These are phyloP conservation scores for Neoseiulus cucumeris DNA, from an alignment of 1,140 invertebrate species.

Conservation along the genomic window DNA sequence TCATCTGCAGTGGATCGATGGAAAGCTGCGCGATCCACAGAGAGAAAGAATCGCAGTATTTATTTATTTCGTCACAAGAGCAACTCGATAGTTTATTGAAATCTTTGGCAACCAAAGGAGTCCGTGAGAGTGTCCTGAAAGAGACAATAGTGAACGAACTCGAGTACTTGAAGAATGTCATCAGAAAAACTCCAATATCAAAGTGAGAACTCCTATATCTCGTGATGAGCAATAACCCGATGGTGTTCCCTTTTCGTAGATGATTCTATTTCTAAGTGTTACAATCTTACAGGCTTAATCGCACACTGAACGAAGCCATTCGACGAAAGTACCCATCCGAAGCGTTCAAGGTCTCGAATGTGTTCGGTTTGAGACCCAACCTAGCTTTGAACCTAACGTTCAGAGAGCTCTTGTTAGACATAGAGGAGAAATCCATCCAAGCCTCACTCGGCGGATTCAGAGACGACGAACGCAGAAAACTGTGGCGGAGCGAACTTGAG, in stretches of 20 bases:
- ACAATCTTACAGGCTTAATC: neutral
- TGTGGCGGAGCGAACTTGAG: neutral
- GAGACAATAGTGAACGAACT: slow-evolving; percentile 1
- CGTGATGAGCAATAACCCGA: neutral
- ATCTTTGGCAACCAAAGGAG: neutral
- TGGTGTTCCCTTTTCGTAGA: no score
- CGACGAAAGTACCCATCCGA: slow-evolving; percentile 1
- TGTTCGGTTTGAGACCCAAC: neutral
- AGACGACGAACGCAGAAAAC: neutral
- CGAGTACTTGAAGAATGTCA: neutral
- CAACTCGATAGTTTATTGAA: neutral
- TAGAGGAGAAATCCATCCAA: neutral
- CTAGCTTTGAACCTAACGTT: neutral
- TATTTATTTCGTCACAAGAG: neutral
- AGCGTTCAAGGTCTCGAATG: neutral
- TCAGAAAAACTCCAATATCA: neutral
- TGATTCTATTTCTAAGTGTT: no score
- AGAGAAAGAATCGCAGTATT: neutral
- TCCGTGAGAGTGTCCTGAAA: slow-evolving; percentile 2
- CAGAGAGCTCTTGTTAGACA: neutral
- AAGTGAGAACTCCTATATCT: neutral
- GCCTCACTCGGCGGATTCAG: slow-evolving; percentile 3
- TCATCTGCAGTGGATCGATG: neutral
- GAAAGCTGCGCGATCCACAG: neutral
- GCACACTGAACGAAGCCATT: neutral